These are phyloP conservation scores for Neofelis nebulosa DNA, from an alignment of 2,113 vertebrate species.

Conservation along the genomic window DNA sequence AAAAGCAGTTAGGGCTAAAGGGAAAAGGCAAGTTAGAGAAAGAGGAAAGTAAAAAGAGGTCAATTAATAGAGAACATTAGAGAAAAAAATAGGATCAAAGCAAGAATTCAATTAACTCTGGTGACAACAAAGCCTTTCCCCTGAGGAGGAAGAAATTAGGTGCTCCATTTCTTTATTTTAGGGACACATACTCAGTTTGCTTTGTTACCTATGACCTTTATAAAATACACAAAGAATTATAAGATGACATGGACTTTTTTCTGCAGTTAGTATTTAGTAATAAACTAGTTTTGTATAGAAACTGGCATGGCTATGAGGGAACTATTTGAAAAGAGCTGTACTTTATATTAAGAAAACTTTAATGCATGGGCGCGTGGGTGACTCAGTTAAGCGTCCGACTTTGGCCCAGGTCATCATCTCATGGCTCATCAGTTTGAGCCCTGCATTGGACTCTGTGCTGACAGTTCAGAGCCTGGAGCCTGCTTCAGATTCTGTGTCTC, in stretches of 20 bases:
- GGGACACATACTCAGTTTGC: not conserved
- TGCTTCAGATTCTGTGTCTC: too few relatives aligned
- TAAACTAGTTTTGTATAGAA: not conserved
- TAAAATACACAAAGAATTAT: not conserved
- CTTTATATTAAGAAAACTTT: not conserved
- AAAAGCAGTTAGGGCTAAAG: conserved; percentile 20
- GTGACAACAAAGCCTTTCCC: conserved; percentile 49
- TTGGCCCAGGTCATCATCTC: too few relatives aligned
- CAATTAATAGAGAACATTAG: conserved; percentile 43
- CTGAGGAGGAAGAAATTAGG: conserved; percentile 70
- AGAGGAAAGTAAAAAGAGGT: conserved; percentile 49
- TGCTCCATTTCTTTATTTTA: conserved; percentile 66
- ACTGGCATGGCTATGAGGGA: not conserved
- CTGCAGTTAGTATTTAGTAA: not conserved
- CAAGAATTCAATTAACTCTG: conserved; percentile 74
- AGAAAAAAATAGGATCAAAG: conserved; percentile 43
- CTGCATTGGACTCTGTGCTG: too few relatives aligned
- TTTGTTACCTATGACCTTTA: conserved; percentile 23
- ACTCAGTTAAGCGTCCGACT: too few relatives aligned
- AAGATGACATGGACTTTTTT: not conserved
- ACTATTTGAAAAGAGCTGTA: not conserved
- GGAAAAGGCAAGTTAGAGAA: conserved; percentile 41
- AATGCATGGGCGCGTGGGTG: not conserved
- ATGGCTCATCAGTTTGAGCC: too few relatives aligned
- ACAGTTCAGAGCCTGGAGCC: too few relatives aligned